Percentiles rank a stretch among this genome's conserved stretches.
Conservation (phyloP, 1,140 invertebrate species). For the Drosophila funebris region DNA sequence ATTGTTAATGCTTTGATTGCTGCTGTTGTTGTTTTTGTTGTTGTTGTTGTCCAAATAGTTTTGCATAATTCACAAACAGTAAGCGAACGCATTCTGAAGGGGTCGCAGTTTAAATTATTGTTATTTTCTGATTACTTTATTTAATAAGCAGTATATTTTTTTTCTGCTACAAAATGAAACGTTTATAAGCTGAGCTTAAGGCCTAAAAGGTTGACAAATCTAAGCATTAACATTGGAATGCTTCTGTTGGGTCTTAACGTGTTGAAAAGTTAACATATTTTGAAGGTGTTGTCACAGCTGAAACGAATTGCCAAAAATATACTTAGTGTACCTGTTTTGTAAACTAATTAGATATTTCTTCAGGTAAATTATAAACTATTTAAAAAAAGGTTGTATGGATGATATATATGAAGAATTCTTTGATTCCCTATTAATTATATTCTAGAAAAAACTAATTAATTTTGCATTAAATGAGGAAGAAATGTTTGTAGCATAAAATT, state of each 20-base stretch:
- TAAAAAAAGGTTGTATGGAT: too few relatives aligned
- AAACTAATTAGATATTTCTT: background rate
- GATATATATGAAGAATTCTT: too few relatives aligned
- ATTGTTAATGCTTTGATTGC: constrained; percentile 22
- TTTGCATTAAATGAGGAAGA: too few relatives aligned
- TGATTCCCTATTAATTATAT: too few relatives aligned
- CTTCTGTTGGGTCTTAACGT: constrained; percentile 4
- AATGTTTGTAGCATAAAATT: too few relatives aligned
- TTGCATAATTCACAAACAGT: constrained; percentile 37
- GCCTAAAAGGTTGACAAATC: constrained; percentile 1
- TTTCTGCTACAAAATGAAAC: background rate
- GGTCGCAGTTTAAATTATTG: background rate
- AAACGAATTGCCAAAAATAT: constrained; percentile 2
- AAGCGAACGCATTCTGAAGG: constrained; percentile 24
- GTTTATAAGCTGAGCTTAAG: background rate
- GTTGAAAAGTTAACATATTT: constrained; percentile 2
- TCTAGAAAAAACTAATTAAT: too few relatives aligned
- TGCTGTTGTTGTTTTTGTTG: constrained; percentile 20
- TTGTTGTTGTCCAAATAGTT: constrained; percentile 32
- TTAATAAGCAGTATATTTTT: background rate
- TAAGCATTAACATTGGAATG: background rate
- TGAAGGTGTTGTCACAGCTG: background rate
- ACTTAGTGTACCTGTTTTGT: background rate
- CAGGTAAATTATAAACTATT: background rate
- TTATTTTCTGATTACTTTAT: background rate